Evolutionary conservation across 2,113 vertebrate species (phyloP), one percentile per base, ranked within the genome.

Genomic region (Colistium nudipinnis): DNA sequence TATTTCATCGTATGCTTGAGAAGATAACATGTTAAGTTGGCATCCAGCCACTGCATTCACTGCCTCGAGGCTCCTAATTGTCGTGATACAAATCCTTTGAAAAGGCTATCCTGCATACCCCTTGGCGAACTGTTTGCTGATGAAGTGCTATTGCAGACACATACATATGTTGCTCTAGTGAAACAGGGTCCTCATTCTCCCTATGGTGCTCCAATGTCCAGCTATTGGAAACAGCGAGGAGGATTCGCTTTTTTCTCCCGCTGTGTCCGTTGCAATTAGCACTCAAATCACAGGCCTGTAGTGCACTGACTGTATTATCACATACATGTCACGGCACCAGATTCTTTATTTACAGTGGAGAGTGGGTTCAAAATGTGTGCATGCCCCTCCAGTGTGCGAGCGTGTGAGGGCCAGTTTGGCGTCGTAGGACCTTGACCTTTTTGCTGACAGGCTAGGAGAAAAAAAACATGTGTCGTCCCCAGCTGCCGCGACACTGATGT

Each of bases 171-270:
- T 79, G 79, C 65, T 76, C 69, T 65, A 53, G 73, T 81, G 77
- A 88, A 89, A 88, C 72, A 87, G 87, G 88, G 89, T 91, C 89
- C 90, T 88, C 74, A 78, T 85, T 76, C 85, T 78, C 88, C 89
- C 78, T 71, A 85, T 78, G 88, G 88, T 76, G 76, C 69, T 88
- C 76, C 68, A 65, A 62, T 80, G 81, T 82, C 72, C 73, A 70
- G 70, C 54, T 48, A 49, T 70, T 60, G 61, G 62, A 63, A 72
- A 70, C 35, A 59, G 27, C 60, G 36, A 45, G 49, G 51, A 20
- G 55, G 17, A 65, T 20, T 66, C 48, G 62, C 30, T 47, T 2
- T 16, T n/a, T n/a, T n/a, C n/a, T n/a, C n/a, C n/a, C n/a, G n/a
- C n/a, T n/a, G n/a, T n/a, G n/a, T 30, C 38, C 24, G 39, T 25